These are phyloP conservation scores for Mesopsocus fuscifrons DNA, from an alignment of 2,888 invertebrate genomes.

Conservation along the genomic window DNA sequence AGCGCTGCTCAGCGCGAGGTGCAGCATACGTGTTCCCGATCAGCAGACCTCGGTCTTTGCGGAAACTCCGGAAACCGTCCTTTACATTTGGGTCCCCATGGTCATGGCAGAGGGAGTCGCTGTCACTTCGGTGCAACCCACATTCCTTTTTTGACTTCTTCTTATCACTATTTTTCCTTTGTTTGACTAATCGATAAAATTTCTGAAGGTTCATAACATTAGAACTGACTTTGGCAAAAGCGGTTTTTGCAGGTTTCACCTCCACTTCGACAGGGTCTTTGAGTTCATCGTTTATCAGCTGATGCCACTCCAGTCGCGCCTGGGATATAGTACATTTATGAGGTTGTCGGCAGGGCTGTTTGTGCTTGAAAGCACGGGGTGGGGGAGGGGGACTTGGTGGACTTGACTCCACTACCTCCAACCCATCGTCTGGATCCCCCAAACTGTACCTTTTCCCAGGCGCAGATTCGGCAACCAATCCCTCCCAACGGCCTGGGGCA, in stretches of 20 bases:
- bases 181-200: background rate
- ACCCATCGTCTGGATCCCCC: too few relatives aligned
- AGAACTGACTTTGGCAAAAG: background rate
- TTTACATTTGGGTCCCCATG: background rate
- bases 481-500: too few relatives aligned
- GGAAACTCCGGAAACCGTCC: background rate
- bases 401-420: too few relatives aligned
- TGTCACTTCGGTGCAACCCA: background rate
- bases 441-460: too few relatives aligned
- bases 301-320: conserved; percentile 2
- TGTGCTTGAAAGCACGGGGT: conserved; percentile 2
- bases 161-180: conserved; percentile 2
- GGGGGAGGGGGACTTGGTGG: too few relatives aligned
- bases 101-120: background rate
- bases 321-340: conserved; percentile 3
- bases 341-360: conserved; percentile 3
- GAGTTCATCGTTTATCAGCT: conserved; percentile 4
- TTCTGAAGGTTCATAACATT: background rate
- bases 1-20: too few relatives aligned
- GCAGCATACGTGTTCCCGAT: background rate
- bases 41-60: background rate
- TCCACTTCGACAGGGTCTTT: background rate
- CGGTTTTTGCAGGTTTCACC: background rate
- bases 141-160: conserved; percentile 3
- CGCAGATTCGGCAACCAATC: too few relatives aligned